Evolutionary conservation across 2,888 invertebrate species (phyloP), one percentile per base, ranked within the genome.

Genomic region (Mythimna vitellina): DNA sequence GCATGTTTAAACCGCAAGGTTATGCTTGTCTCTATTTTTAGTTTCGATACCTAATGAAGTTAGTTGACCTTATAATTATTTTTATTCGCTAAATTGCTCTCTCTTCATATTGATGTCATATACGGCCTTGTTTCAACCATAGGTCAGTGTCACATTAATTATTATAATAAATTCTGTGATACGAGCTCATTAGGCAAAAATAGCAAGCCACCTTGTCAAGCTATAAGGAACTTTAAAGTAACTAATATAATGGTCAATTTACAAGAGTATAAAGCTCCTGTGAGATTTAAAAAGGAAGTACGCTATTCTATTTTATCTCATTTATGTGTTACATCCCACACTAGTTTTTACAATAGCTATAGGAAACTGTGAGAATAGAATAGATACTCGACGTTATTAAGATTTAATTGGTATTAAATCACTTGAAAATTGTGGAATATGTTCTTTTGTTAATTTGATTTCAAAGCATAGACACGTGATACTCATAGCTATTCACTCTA

Each of bases 61-160:
- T 46, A 46, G 4, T 46, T 46, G 46, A 46, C 46, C 46, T 46
- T n/a, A 49, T 49, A 20, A 49, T 49, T 49, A 49, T 49, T 6
- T 49, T 7, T 20, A 57, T 35, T 38, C 14, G 42, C 22, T 70
- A 67, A 65, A 53, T 64, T 56, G 14, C 46, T 20, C 51, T 35
- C 32, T 51, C 12, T 17, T 46, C 12, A 17, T 35, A 74, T 38
- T 29, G 60, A 74, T 54, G 29, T 49, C 29, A 61, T 29, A 46
- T 17, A 10, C 35, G 29, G 29, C 46, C 69, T 68, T 54, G 60
- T 61, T 14, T 32, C 20, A 32, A 20, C 35, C 49, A 35, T 60
- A 12, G 20, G 35, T 77, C 77, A 73, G 46, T 70, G 70, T 61
- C 78, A 70, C 25, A 74, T 49, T 56, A 61, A 74, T 74, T 56